Evolutionary conservation across 2,888 invertebrate species (phyloP).

Genomic region (Acutogordius australiensis): DNA sequence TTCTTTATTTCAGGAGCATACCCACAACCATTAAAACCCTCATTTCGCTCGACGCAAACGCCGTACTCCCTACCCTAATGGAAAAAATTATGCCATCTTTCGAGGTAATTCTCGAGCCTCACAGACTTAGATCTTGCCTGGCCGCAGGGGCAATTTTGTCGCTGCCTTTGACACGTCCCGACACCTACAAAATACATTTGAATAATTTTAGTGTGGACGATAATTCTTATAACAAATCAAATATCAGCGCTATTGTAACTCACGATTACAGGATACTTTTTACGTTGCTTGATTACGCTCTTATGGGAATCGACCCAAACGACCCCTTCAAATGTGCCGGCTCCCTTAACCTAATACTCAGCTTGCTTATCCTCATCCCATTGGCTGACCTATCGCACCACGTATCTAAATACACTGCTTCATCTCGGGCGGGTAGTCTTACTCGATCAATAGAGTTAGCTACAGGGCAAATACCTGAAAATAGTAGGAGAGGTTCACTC

Average conservation of each 20-base stretch:
- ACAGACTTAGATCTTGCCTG: slow-evolving; percentile 25
- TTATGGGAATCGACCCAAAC: background rate
- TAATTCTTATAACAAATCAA: too few relatives aligned
- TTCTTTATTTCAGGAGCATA: background rate
- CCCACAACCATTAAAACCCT: background rate
- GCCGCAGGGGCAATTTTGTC: background rate
- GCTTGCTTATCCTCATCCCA: background rate
- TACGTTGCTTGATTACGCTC: background rate
- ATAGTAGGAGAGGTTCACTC: too few relatives aligned
- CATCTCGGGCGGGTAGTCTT: too few relatives aligned
- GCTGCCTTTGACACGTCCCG: background rate
- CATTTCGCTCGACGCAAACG: background rate
- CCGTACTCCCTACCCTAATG: background rate
- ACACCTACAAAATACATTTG: too few relatives aligned
- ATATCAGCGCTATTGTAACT: too few relatives aligned
- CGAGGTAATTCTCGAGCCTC: slow-evolving; percentile 59
- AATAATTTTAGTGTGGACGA: too few relatives aligned
- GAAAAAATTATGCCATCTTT: slow-evolving; percentile 39
- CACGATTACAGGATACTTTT: background rate
- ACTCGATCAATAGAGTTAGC: too few relatives aligned
- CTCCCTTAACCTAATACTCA: background rate
- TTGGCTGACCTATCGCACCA: background rate
- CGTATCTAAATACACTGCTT: background rate
- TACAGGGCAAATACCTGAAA: too few relatives aligned
- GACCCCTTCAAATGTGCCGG: background rate